Conservation (phyloP, 2,888 invertebrate genomes). For the Perithous albicinctus region DNA sequence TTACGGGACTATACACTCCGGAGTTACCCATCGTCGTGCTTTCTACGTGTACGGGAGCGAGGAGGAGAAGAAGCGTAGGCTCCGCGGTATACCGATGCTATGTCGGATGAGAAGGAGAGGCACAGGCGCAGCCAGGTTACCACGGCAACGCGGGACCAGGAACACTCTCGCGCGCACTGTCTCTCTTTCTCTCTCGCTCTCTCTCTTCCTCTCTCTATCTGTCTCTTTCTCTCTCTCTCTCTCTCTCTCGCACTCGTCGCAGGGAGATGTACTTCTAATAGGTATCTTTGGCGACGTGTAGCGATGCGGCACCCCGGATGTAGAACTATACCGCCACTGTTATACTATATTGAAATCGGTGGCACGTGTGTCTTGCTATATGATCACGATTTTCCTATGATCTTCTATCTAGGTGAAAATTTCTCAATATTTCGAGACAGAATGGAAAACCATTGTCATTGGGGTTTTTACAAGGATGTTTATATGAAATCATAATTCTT, state of each 20-base stretch:
- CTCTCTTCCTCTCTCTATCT: too few relatives aligned
- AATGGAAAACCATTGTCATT: not conserved
- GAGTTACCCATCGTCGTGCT: constrained; percentile 40
- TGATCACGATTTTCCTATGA: constrained; percentile 20
- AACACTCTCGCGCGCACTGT: constrained; percentile 69
- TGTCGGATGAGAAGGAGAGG: constrained; percentile 56
- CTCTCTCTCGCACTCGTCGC: constrained; percentile 66
- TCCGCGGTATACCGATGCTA: constrained; percentile 25
- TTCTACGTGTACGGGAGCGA: constrained; percentile 48
- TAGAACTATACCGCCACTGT: constrained; percentile 6
- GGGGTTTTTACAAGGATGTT: not conserved
- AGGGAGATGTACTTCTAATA: constrained; percentile 82
- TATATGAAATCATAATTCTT: too few relatives aligned
- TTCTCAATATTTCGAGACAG: not conserved
- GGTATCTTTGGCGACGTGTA: constrained; percentile 78
- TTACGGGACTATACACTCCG: constrained; percentile 18
- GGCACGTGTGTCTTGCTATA: constrained; percentile 28
- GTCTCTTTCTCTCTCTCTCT: too few relatives aligned
- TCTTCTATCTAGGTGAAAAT: not conserved
- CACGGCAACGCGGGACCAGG: constrained; percentile 80
- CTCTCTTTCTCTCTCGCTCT: not conserved
- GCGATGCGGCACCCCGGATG: constrained; percentile 23
- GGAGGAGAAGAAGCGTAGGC: constrained; percentile 28
- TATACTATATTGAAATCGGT: not conserved
- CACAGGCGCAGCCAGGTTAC: constrained; percentile 77